Evolutionary conservation across 1,140 invertebrate genomes (phyloP).

Genomic region (Cydia amplana): DNA sequence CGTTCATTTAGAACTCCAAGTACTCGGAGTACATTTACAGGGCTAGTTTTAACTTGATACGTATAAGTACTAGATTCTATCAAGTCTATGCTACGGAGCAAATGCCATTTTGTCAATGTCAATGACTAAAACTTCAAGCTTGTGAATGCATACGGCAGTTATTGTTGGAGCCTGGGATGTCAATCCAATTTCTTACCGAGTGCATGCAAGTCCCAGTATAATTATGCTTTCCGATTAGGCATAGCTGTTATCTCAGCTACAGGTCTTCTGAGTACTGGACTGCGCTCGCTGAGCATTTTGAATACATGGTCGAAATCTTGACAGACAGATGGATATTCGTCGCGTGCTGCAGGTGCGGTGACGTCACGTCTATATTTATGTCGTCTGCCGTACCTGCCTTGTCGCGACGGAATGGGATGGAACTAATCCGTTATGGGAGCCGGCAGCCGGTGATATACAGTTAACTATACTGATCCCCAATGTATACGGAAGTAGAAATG

Average conservation of each 20-base stretch:
- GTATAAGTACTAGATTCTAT: too few species aligned
- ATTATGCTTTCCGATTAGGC: not conserved
- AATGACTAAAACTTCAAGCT: too few species aligned
- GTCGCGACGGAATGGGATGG: not conserved
- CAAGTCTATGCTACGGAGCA: too few species aligned
- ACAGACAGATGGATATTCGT: slow-evolving; percentile 9
- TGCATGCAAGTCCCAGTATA: not conserved
- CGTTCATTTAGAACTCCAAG: too few species aligned
- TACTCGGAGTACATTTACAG: too few species aligned
- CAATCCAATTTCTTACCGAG: too few species aligned
- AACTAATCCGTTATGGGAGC: not conserved
- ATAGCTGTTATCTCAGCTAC: not conserved
- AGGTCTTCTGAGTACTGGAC: not conserved
- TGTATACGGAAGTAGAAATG: not conserved
- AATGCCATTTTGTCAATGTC: not conserved
- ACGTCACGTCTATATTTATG: slow-evolving; percentile 21
- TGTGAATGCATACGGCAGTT: not conserved
- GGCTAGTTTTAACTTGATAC: too few species aligned
- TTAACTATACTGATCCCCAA: not conserved
- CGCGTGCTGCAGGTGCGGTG: slow-evolving; percentile 21
- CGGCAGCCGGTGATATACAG: slow-evolving; percentile 1
- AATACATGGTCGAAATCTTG: not conserved
- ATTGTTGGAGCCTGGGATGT: too few species aligned
- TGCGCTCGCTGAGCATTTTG: not conserved
- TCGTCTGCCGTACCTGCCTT: slow-evolving; percentile 1